Base-by-base conservation (phyloP, 2,797 vertebrate species). In the Buphagus erythrorhynchus region DNA sequence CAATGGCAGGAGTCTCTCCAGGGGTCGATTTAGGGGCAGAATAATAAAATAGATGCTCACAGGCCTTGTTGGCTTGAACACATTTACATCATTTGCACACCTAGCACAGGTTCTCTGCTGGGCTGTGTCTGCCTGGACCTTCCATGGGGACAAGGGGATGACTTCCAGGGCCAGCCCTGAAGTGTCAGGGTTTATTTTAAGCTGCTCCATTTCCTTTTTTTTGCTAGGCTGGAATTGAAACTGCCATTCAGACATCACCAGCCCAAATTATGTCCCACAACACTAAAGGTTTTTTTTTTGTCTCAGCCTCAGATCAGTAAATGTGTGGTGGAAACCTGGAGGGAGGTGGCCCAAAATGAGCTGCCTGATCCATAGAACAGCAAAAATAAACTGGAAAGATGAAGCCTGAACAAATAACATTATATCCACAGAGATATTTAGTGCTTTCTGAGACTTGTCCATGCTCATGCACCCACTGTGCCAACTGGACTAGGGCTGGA, bases 21-120 rank as follows among this genome's bases (percentile, higher is more conserved):
- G 99, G 99, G 99, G 98, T 99, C 99, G 99, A 99, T 99, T 99
- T 99, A 99, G 98, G 97, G 79, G 88, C 94, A 96, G 77, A 88
- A 73, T 83, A 79, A 86, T 91, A 83, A 94, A 96, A 94, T 1
- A 89, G 97, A 97, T 97, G 97, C 98, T 98, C 97, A 97, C 96
- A 97, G 97, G 98, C 97, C 22, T 38, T 58, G 66, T 16, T 63
- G 49, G 79, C 76, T 86, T 55, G 42, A 86, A 79, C 49, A 74
- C 15, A 33, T 59, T 76, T 7, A 35, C 52, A 73, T 36, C 42
- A 22, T 24, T 82, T 24, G 24, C 79, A 63, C 40, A 61, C 57
- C 73, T 49, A 54, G 10, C 8, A 43, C 40, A 11, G 2, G 46
- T 17, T 48, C 82, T 86, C 61, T 57, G 36, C 78, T 63, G 86